Conservation (phyloP, 2,113 vertebrate species). For the Corythornis vintsioides region DNA sequence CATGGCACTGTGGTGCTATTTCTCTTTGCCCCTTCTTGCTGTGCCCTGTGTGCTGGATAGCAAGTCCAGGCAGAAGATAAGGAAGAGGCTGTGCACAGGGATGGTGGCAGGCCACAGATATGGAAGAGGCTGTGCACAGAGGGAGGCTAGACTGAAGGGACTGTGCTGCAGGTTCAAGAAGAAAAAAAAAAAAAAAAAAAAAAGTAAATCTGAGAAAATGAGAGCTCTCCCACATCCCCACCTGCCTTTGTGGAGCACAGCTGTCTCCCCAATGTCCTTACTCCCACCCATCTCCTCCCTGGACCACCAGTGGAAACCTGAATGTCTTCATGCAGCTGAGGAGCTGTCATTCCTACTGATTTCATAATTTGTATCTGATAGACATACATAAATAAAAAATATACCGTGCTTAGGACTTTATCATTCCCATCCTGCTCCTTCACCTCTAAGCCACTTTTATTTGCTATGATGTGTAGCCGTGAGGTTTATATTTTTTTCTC, state of each 20-base stretch:
- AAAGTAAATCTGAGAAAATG: background rate
- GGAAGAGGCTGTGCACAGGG: too few relatives aligned
- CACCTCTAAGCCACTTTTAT: background rate
- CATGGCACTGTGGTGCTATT: background rate
- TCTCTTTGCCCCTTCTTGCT: background rate
- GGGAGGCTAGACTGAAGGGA: background rate
- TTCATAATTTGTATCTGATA: background rate
- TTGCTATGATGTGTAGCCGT: background rate
- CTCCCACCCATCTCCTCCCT: background rate
- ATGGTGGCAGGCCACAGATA: background rate
- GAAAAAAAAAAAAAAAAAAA: background rate
- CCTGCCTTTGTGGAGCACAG: background rate
- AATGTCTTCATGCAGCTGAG: background rate
- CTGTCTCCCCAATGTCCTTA: background rate
- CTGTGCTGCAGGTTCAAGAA: background rate
- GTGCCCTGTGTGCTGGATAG: background rate
- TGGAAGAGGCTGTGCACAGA: background rate
- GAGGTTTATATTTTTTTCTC: background rate
- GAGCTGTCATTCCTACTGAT: background rate
- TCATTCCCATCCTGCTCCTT: background rate
- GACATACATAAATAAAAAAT: background rate
- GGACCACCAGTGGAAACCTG: background rate
- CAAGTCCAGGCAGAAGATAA: background rate
- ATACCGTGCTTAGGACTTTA: background rate
- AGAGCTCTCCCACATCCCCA: background rate